These are phyloP conservation scores for Rhagium mordax DNA, from an alignment of 2,888 invertebrate genomes.

Conservation along the genomic window DNA sequence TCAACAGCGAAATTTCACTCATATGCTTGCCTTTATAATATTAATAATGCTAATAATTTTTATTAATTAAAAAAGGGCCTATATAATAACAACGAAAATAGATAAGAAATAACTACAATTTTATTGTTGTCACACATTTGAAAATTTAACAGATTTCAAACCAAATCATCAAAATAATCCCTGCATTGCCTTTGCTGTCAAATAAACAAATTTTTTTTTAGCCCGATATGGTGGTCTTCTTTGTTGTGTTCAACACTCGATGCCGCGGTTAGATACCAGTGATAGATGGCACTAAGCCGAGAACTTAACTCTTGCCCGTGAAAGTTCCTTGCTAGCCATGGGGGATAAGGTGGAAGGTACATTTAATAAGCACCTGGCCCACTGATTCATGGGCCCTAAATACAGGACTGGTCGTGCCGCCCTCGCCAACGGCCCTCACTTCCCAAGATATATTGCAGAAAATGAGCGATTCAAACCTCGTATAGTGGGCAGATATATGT, in stretches of 20 bases:
- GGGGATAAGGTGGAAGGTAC: conserved; percentile 23
- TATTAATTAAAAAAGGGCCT: too few species aligned
- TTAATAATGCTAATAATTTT: too few species aligned
- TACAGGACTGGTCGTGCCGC: conserved; percentile 61
- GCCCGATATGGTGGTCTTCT: not conserved
- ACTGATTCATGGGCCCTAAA: conserved; percentile 67
- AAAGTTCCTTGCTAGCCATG: not conserved
- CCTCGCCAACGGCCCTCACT: conserved; percentile 50
- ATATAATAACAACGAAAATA: too few species aligned
- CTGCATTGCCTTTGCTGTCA: too few species aligned
- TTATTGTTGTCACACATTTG: too few species aligned
- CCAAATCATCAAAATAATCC: too few species aligned
- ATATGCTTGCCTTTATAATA: too few species aligned
- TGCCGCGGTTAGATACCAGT: not conserved
- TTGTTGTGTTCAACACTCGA: not conserved
- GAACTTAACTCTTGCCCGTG: not conserved
- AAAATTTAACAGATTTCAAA: too few species aligned
- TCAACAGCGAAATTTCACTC: too few species aligned
- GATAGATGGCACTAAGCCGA: not conserved
- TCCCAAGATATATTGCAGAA: not conserved
- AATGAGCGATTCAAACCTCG: conserved; percentile 18
- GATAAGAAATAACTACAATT: too few species aligned
- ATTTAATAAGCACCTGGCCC: conserved; percentile 66
- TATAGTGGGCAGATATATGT: conserved; percentile 33
- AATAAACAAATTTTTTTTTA: too few species aligned